Base-by-base conservation (phyloP, 1,140 invertebrate genomes). In the Patella vulgata region DNA sequence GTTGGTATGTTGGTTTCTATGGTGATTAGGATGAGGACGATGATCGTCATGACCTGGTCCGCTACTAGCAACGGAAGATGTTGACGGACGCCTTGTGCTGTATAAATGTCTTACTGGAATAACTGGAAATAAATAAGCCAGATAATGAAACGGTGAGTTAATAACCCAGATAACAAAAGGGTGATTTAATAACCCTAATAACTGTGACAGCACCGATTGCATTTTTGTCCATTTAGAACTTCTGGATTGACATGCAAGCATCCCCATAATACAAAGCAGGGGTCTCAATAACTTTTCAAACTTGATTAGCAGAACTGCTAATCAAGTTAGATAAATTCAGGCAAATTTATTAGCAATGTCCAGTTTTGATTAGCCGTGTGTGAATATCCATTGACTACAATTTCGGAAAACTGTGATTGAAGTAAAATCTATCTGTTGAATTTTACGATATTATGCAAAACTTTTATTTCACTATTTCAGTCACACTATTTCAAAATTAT, bases 71-170 rank as follows among this genome's bases (percentile, higher is more conserved):
- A 67, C 59, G 48, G 68, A 66, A 30, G 70, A 64, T 17, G 71
- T 56, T 14, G 70, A 74, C 12, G 67, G 57, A 31, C 68, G 59
- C 5, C 66, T 59, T 19, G 59, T 30, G 14, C 58, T 61, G 55
- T 75, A 74, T n/a, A 52, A 46, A 60, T 63, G 68, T 57, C 75
- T 78, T 21, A 76, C 70, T 27, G 68, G 71, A 25, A 71, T 62
- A 63, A 78, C 76, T 78, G 64, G 4, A 63, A 68, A 52, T 8
- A 60, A 23, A 43, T 14, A 33, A n/a, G 25, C 17, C 23, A 19
- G 52, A 9, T 53, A 9, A 25, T 6, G 17, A 14, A 50, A 1
- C 17, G 17, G 4, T 23, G 27, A 25, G 0, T 19, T 19, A 17
- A 25, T 50, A 14, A 6, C 19, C 21, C 4, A 50, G 19, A 4